Evolutionary conservation across 2,888 invertebrate species (phyloP), one percentile per base, ranked within the genome.

Genomic region (Rutpela maculata): DNA sequence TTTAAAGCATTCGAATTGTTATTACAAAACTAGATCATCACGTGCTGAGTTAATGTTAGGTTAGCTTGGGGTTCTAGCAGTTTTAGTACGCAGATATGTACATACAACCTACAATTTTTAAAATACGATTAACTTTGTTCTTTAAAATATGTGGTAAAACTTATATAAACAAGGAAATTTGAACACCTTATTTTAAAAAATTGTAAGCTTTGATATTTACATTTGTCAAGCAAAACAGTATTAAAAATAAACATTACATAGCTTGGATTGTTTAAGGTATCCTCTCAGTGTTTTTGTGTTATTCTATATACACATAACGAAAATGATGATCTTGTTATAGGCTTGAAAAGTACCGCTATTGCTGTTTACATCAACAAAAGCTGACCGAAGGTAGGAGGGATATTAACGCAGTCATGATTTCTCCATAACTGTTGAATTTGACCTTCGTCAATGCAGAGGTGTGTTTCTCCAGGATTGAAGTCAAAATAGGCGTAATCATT

Each of bases 231-330:
- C 50, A 50, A 50, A 50, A 50, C n/a, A n/a, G 6, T n/a, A n/a
- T 31, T 35, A 69, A 12, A 69, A 22, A 43, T 17, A 35, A 19
- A 57, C n/a, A 18, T 63, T 71, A 35, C 26, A 19, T 59, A 59
- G 19, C 19, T 59, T 70, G 65, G 59, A 63, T 63, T 63, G 10
- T n/a, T 63, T 38, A 63, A 63, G 63, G 38, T 38, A 63, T 63
- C 38, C 63, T 63, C 38, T 63, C 31, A 38, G 59, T 22, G 59
- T 59, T 19, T 59, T 22, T 12, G 18, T 59, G 15, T 50, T 9
- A 35, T 9, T 35, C 31, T 35, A 35, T 35, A 35, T 7, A 35
- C 31, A 35, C 22, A 26, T 26, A 26, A 26, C 4, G 22, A 26
- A 26, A 26, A 4, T 26, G 22, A 26, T 4, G 22, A 26, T 26